Conservation (phyloP, 2,113 vertebrate species). For the Chloebia gouldiae region DNA sequence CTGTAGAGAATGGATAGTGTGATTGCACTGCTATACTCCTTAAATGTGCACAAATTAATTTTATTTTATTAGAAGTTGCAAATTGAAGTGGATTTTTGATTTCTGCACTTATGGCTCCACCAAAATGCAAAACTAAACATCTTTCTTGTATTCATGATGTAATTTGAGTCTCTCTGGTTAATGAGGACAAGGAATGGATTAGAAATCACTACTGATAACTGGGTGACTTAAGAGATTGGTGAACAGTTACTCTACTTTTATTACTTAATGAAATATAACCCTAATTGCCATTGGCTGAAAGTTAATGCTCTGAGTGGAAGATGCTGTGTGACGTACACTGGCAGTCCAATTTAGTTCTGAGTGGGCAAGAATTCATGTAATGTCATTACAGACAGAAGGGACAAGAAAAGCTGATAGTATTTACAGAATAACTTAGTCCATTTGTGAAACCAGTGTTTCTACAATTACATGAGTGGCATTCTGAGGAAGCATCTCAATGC, state of each 20-base stretch:
- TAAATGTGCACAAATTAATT: background rate
- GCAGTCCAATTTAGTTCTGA: background rate
- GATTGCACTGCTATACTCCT: background rate
- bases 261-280: background rate
- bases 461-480: background rate
- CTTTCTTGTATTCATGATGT: background rate
- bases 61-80: background rate
- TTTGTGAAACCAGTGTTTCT: background rate
- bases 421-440: background rate
- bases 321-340: background rate
- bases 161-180: background rate
- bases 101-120: background rate
- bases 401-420: background rate
- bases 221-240: background rate
- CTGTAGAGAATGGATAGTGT: background rate
- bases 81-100: background rate
- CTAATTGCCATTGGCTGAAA: background rate
- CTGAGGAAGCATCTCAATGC: background rate
- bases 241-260: background rate
- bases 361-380: background rate
- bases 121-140: background rate
- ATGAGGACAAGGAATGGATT: background rate
- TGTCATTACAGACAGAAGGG: background rate
- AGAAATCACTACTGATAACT: background rate
- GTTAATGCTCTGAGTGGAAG: background rate